phyloP scores from a whole-genome alignment of 1,140 invertebrate genomes.

The Cylas formicarius region DNA sequence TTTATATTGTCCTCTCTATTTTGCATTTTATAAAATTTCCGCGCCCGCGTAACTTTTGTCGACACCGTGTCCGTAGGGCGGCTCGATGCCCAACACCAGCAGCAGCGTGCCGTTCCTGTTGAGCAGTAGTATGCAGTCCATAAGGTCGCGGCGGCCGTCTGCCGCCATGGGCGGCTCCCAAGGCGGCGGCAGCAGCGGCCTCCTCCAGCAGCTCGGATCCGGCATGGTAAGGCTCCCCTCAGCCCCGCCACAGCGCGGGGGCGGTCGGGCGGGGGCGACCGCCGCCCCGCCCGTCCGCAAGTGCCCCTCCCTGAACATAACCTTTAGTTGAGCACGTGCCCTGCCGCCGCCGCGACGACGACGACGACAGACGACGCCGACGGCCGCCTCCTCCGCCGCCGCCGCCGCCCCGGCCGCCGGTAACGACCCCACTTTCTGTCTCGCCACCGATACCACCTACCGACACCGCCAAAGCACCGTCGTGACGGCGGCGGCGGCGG shows the following conservation, averaged over 20 bases:
- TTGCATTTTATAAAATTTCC: too few species aligned
- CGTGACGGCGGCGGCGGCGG: too few species aligned
- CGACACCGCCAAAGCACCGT: conserved; percentile 11
- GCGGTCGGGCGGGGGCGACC: conserved; percentile 56
- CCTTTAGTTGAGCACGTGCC: conserved; percentile 43
- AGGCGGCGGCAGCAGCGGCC: conserved; percentile 58
- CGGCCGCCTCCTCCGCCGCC: conserved; percentile 12
- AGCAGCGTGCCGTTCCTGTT: conserved; percentile 78
- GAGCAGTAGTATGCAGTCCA: conserved; percentile 74
- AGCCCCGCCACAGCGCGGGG: conserved; percentile 53
- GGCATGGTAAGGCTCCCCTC: conserved; percentile 79
- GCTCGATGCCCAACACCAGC: conserved; percentile 80
- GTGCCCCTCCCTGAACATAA: conserved; percentile 61
- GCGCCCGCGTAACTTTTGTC: too few species aligned
- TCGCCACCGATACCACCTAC: conserved; percentile 13
- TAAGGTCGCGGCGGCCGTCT: conserved; percentile 69
- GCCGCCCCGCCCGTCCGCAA: conserved; percentile 71
- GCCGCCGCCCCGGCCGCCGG: neutral
- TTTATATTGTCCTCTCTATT: too few species aligned
- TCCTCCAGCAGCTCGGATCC: conserved; percentile 75
- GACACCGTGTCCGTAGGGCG: conserved; percentile 52
- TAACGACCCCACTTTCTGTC: conserved; percentile 18
- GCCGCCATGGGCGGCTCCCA: conserved; percentile 55
- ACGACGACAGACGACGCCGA: conserved; percentile 1
- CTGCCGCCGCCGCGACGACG: neutral